phyloP scores from a whole-genome alignment of 2,113 vertebrate species.

The Numida meleagris region DNA sequence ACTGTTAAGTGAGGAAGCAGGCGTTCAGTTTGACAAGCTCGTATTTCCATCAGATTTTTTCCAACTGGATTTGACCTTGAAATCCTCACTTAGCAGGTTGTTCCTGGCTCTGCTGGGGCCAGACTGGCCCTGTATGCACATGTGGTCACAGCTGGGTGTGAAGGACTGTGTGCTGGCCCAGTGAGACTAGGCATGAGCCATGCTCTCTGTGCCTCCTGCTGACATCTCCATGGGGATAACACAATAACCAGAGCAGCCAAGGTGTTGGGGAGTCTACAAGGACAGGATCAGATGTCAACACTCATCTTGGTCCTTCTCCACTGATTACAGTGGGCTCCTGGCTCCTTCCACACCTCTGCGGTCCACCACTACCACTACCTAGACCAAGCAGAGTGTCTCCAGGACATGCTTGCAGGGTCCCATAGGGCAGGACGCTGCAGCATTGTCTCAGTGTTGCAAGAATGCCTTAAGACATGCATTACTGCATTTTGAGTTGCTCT shows the following conservation, averaged over 20 bases:
- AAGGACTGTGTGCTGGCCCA: background rate
- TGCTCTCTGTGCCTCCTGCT: background rate
- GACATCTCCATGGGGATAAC: background rate
- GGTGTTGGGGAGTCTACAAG: background rate
- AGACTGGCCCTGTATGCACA: rapidly evolving
- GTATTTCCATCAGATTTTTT: background rate
- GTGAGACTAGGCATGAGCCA: rapidly evolving
- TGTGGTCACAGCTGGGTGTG: rapidly evolving
- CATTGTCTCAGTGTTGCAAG: rapidly evolving
- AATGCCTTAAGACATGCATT: background rate
- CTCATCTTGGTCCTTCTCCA: rapidly evolving
- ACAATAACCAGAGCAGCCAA: background rate
- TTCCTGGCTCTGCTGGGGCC: background rate
- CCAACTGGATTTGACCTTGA: background rate
- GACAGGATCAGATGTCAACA: background rate
- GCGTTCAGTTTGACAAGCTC: background rate
- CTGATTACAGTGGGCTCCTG: background rate
- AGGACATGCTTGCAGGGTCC: background rate
- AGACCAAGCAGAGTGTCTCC: background rate
- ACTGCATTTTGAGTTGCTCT: background rate
- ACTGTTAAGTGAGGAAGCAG: background rate
- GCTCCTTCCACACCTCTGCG: background rate
- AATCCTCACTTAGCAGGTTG: background rate
- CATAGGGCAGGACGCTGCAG: background rate
- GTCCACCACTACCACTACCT: background rate